Evolutionary conservation across 2,888 invertebrate genomes (phyloP).

Genomic region (Parnassius apollo): DNA sequence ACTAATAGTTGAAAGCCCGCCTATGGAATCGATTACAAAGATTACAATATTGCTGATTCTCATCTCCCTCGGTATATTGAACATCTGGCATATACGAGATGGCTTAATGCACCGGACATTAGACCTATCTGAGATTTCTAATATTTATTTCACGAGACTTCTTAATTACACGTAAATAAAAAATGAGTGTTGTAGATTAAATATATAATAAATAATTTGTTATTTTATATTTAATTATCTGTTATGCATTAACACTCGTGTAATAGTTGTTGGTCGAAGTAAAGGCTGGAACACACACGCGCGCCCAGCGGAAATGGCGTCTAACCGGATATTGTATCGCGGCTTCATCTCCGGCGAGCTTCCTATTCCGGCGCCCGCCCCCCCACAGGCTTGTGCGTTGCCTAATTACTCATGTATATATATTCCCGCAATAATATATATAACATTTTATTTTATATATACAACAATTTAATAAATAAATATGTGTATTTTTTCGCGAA

Average conservation of each 20-base stretch:
- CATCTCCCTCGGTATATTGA: too few species aligned
- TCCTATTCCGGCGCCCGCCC: slow-evolving; percentile 70
- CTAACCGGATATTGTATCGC: slow-evolving; percentile 82
- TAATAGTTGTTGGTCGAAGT: slow-evolving; percentile 22
- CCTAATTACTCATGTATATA: slow-evolving; percentile 67
- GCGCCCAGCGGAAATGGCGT: slow-evolving; percentile 78
- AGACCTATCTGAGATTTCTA: too few species aligned
- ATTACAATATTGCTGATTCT: too few species aligned
- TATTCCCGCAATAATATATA: slow-evolving; percentile 11
- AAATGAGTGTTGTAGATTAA: too few species aligned
- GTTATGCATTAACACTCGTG: neutral
- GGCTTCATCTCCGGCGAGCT: slow-evolving; percentile 80
- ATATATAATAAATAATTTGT: neutral
- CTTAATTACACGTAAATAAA: too few species aligned
- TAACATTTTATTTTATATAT: too few species aligned
- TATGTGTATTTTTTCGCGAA: neutral
- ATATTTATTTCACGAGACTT: too few species aligned
- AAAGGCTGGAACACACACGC: slow-evolving; percentile 63
- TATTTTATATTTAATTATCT: neutral
- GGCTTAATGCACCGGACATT: too few species aligned
- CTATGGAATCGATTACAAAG: too few species aligned
- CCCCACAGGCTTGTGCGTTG: slow-evolving; percentile 59
- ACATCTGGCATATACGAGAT: too few species aligned
- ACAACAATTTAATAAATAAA: neutral
- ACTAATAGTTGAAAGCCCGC: too few species aligned